phyloP scores from a whole-genome alignment of 2,888 invertebrate genomes.

The Mesorhabditis spiculigera region DNA sequence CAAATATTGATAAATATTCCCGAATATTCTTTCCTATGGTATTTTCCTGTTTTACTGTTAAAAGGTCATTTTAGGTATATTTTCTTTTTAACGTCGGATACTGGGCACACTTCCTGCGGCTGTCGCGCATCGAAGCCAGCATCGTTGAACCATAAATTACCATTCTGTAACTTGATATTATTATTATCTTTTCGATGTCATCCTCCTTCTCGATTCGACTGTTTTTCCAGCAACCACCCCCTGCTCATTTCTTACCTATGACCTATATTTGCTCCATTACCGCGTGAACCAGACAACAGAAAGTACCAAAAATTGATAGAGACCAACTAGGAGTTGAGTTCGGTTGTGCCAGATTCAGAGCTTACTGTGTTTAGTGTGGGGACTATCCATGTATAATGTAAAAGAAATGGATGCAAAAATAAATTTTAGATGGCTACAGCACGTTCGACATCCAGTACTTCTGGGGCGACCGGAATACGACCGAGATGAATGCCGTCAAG shows the following conservation, averaged over 20 bases:
- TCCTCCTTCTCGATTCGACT: no score
- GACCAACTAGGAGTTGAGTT: no score
- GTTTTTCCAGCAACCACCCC: no score
- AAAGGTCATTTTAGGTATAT: conserved; percentile 70
- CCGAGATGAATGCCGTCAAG: conserved; percentile 48
- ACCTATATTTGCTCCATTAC: no score
- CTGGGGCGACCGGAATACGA: conserved; percentile 60
- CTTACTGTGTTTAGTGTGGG: no score
- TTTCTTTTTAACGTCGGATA: conserved; percentile 79
- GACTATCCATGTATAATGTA: background rate
- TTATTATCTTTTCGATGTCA: no score
- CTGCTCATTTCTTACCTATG: no score
- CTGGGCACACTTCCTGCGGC: conserved; percentile 39
- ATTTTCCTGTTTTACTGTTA: conserved; percentile 7
- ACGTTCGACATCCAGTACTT: conserved; percentile 63
- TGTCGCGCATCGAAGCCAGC: conserved; percentile 22
- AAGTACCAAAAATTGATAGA: no score
- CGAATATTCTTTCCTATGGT: conserved; percentile 83
- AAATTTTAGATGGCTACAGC: conserved; percentile 61
- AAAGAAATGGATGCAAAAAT: conserved; percentile 7
- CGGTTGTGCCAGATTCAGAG: no score
- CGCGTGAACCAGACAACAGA: no score
- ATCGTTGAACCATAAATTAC: background rate
- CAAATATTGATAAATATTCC: conserved; percentile 97
- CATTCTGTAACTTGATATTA: no score